These are phyloP conservation scores for Galaxea fascicularis DNA, from an alignment of 92 coral and sea anemone species.

Conservation along the genomic window DNA sequence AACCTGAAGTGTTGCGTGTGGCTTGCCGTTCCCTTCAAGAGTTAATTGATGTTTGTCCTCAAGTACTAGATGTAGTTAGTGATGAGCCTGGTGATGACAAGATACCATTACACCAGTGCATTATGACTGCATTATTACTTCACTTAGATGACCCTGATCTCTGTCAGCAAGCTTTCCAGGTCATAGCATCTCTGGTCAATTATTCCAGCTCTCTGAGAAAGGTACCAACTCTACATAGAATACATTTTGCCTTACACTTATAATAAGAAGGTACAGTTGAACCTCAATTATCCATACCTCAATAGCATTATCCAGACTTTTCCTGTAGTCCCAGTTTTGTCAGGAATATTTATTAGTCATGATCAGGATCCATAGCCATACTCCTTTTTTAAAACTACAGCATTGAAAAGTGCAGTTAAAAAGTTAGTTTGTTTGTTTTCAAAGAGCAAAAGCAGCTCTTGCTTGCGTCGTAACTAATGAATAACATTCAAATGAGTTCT, in stretches of 20 bases:
- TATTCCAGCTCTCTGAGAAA: constrained; percentile 68
- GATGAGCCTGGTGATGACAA: constrained; percentile 55
- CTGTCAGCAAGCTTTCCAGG: constrained; percentile 72
- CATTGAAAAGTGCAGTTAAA: too few species aligned
- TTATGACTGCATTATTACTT: constrained; percentile 77
- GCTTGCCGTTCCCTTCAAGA: constrained; percentile 77
- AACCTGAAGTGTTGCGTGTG: constrained; percentile 65
- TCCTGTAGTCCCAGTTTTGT: too few species aligned
- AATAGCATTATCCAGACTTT: too few species aligned
- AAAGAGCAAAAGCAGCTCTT: too few species aligned
- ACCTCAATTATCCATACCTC: too few species aligned
- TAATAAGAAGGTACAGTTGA: too few species aligned
- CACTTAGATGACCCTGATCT: constrained; percentile 64
- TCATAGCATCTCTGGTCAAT: constrained; percentile 69
- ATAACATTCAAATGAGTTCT: too few species aligned
- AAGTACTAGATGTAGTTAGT: constrained; percentile 60
- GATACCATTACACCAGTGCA: constrained; percentile 73
- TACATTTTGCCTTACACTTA: background rate
- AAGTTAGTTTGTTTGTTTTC: too few species aligned
- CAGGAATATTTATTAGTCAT: too few species aligned
- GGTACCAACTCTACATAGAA: constrained; percentile 45
- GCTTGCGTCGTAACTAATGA: too few species aligned
- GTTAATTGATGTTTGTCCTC: constrained; percentile 74
- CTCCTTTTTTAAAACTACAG: too few species aligned
- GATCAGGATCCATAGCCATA: too few species aligned